Conservation (phyloP, 1,140 invertebrate species). For the Lordiphosa collinella region DNA sequence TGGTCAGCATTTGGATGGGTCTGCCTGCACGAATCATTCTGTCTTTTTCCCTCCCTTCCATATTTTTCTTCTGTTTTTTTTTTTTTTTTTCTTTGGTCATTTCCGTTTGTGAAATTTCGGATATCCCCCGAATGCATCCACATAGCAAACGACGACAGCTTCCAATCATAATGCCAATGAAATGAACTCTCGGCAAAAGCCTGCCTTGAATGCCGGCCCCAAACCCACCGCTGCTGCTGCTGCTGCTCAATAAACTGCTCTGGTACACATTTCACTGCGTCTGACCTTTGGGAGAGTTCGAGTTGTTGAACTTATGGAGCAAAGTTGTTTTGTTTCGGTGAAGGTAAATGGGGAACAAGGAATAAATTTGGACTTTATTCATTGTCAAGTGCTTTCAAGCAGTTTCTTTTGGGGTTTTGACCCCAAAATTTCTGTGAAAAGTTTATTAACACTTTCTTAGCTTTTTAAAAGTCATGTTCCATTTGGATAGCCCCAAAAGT, state of each 20-base stretch:
- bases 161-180: slow-evolving; percentile 72
- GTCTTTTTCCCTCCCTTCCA: slow-evolving; percentile 2
- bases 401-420: too few relatives aligned
- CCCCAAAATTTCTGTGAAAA: too few relatives aligned
- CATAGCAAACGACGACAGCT: slow-evolving; percentile 38
- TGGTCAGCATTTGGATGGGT: slow-evolving; percentile 37
- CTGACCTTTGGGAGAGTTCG: too few relatives aligned
- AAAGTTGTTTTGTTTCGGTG: neutral
- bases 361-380: too few relatives aligned
- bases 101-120: slow-evolving; percentile 57
- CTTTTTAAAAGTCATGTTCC: too few relatives aligned
- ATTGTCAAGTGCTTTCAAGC: too few relatives aligned
- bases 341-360: too few relatives aligned
- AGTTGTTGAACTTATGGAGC: too few relatives aligned
- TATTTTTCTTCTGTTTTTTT: neutral
- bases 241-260: slow-evolving; percentile 14
- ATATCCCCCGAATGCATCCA: slow-evolving; percentile 38
- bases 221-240: too few relatives aligned
- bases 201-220: neutral
- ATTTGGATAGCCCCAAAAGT: too few relatives aligned
- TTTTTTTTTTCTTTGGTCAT: slow-evolving; percentile 20
- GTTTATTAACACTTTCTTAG: too few relatives aligned
- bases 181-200: slow-evolving; percentile 24
- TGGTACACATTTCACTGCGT: neutral
- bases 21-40: neutral